These are phyloP conservation scores for Parnassius glacialis DNA, from an alignment of 2,888 invertebrate species.

Conservation along the genomic window DNA sequence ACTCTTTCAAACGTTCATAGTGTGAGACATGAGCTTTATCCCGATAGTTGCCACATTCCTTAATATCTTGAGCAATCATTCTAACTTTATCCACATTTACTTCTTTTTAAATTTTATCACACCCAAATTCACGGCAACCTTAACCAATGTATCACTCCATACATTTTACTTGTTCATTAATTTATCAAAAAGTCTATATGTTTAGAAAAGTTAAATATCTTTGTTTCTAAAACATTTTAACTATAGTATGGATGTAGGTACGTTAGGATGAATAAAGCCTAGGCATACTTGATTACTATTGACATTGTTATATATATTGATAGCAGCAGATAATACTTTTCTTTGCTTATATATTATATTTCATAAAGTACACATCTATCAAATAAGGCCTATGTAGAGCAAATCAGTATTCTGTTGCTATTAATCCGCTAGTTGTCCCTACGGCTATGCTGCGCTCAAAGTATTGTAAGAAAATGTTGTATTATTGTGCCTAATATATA, in stretches of 20 bases:
- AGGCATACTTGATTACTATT: too few relatives aligned
- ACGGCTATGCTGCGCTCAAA: slow-evolving; percentile 1
- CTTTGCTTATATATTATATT: slow-evolving; percentile 21
- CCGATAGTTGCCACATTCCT: too few relatives aligned
- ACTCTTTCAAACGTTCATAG: too few relatives aligned
- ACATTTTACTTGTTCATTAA: too few relatives aligned
- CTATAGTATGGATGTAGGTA: not conserved
- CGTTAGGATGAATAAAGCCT: too few relatives aligned
- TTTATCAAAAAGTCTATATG: too few relatives aligned
- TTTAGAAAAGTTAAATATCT: slow-evolving; percentile 5
- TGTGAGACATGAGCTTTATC: too few relatives aligned
- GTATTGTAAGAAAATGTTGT: slow-evolving; percentile 4
- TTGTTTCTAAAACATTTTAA: slow-evolving; percentile 21
- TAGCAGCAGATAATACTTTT: slow-evolving; percentile 1
- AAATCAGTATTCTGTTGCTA: slow-evolving; percentile 19
- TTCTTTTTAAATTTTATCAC: too few relatives aligned
- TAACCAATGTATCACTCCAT: too few relatives aligned
- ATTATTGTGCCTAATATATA: slow-evolving; percentile 16
- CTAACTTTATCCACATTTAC: too few relatives aligned
- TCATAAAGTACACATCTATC: slow-evolving; percentile 1
- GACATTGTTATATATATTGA: not conserved
- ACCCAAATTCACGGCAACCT: too few relatives aligned
- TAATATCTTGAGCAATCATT: too few relatives aligned
- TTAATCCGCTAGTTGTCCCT: slow-evolving; percentile 3
- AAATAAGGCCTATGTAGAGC: slow-evolving; percentile 11